These are phyloP conservation scores for Drosophila phalerata DNA, from an alignment of 2,888 invertebrate species.

Conservation along the genomic window DNA sequence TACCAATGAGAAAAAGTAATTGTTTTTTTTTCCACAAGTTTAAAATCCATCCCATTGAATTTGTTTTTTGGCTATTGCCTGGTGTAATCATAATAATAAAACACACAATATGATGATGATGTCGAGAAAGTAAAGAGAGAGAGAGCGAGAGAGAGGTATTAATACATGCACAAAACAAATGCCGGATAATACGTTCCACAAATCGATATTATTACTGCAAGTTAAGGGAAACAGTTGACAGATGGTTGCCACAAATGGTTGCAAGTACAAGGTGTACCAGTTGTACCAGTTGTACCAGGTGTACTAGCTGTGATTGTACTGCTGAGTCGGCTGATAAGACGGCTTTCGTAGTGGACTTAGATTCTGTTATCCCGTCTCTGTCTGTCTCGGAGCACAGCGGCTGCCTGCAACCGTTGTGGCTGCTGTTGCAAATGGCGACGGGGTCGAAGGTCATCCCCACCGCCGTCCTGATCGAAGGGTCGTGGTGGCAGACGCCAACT, in stretches of 20 bases:
- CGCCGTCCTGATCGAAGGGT: constrained; percentile 39
- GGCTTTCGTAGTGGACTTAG: background rate
- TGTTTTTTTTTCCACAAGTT: too few species aligned
- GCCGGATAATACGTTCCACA: background rate
- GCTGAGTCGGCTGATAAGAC: too few species aligned
- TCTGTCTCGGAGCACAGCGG: background rate
- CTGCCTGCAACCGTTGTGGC: constrained; percentile 2
- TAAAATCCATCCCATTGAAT: too few species aligned
- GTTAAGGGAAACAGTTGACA: background rate
- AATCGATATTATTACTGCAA: constrained; percentile 10
- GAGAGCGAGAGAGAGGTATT: background rate
- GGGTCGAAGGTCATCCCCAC: constrained; percentile 43
- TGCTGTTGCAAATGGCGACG: background rate
- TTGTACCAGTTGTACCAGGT: background rate
- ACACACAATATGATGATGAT: constrained; percentile 23
- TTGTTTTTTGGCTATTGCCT: too few species aligned
- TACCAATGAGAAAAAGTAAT: too few species aligned
- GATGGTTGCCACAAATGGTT: background rate
- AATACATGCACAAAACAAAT: constrained; percentile 21
- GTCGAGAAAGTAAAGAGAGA: background rate
- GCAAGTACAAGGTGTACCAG: background rate
- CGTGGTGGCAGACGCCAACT: constrained; percentile 31
- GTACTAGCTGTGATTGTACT: too few species aligned
- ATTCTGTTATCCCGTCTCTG: background rate
- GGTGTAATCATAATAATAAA: constrained; percentile 3